Conservation (phyloP, 2,113 vertebrate species). For the Hiodon tergisus region DNA sequence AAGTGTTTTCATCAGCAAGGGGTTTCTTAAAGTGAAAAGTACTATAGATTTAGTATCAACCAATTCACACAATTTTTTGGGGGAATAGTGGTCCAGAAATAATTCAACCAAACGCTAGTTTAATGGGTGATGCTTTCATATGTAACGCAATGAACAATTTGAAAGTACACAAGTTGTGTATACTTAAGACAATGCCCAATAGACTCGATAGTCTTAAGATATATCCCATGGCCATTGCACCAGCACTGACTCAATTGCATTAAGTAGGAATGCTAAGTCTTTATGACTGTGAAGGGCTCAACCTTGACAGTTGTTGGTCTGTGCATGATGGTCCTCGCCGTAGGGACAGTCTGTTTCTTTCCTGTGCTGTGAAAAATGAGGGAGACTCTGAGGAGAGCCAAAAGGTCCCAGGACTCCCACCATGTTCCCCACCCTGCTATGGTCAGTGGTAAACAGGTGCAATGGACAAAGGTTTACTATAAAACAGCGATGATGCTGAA, state of each 20-base stretch:
- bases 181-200: not conserved
- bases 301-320: too few species aligned
- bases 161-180: not conserved
- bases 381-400: too few species aligned
- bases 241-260: not conserved
- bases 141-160: conserved; percentile 2
- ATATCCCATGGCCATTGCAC: not conserved
- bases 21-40: conserved; percentile 58
- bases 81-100: conserved; percentile 60
- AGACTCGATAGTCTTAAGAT: not conserved
- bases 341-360: too few species aligned
- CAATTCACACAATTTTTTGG: conserved; percentile 55
- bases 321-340: too few species aligned
- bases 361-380: too few species aligned
- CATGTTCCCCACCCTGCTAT: too few species aligned
- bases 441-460: too few species aligned
- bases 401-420: too few species aligned
- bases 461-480: too few species aligned
- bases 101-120: conserved; percentile 35
- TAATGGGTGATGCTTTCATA: too few species aligned
- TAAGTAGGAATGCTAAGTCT: not conserved
- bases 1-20: conserved; percentile 52
- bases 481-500: too few species aligned
- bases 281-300: too few species aligned
- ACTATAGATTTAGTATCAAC: conserved; percentile 60